Evolutionary conservation across 2,113 vertebrate genomes (phyloP).

Genomic region (Motacilla tschutschensis): DNA sequence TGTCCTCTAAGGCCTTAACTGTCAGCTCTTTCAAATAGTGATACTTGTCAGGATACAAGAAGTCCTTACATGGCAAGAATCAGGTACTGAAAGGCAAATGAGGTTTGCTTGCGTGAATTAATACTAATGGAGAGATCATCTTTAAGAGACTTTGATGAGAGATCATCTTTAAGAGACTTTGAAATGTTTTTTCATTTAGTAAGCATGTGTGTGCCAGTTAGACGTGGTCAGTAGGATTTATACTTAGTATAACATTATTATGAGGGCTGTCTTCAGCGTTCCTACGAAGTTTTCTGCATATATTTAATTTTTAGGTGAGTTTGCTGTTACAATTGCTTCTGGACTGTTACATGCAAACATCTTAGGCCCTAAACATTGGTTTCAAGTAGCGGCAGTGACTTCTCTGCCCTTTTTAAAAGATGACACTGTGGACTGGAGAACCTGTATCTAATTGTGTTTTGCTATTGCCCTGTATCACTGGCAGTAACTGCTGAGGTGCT

Average conservation of each 20-base stretch:
- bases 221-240: neutral
- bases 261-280: neutral
- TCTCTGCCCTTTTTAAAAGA: neutral
- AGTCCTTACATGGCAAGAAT: neutral
- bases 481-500: neutral
- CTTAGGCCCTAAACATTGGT: neutral
- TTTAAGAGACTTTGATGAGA: neutral
- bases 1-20: neutral
- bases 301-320: neutral
- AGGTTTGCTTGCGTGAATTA: neutral
- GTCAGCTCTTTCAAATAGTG: neutral
- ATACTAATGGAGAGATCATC: neutral
- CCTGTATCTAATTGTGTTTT: fast-evolving
- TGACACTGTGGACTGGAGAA: neutral
- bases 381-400: neutral
- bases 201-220: neutral
- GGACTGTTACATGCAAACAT: neutral
- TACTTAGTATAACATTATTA: neutral
- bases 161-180: neutral
- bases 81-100: neutral
- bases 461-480: neutral
- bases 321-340: constrained; percentile 3
- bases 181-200: neutral
- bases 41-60: neutral
- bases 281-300: neutral